Conservation (phyloP, 2,113 vertebrate genomes). For the Nycticryphes semicollaris region DNA sequence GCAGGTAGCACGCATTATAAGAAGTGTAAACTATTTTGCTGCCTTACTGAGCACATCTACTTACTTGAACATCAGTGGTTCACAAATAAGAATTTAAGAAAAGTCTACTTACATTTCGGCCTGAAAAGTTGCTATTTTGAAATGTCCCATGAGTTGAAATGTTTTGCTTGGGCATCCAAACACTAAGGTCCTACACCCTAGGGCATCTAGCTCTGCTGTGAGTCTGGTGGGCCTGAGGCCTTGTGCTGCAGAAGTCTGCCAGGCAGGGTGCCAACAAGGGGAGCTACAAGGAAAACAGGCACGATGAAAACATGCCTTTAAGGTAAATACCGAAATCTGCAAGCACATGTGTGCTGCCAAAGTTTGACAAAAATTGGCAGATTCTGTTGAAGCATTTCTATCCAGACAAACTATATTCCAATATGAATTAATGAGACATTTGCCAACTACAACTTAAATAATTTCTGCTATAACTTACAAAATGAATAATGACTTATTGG, state of each 20-base stretch:
- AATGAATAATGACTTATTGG: background rate
- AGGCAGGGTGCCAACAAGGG: slow-evolving; percentile 14
- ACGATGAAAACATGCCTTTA: slow-evolving; percentile 12
- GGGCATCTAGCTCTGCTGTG: background rate
- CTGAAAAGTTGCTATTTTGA: background rate
- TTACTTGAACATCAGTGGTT: background rate
- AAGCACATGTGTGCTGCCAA: slow-evolving; percentile 35
- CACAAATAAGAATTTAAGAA: background rate
- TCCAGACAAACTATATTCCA: slow-evolving; percentile 26
- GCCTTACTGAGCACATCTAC: background rate
- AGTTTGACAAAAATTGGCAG: slow-evolving; percentile 50
- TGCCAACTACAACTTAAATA: background rate
- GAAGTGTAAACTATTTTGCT: background rate
- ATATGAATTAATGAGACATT: background rate
- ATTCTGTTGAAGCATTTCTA: slow-evolving; percentile 19
- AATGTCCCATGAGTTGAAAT: background rate
- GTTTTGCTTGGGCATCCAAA: background rate
- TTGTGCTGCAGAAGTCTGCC: background rate
- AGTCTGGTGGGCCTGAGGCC: background rate
- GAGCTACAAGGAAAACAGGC: background rate
- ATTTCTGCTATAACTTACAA: background rate
- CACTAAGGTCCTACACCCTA: background rate
- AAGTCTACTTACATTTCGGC: background rate
- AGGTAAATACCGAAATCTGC: slow-evolving; percentile 10
- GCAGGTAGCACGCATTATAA: background rate